Conservation (phyloP, 2,797 vertebrate genomes). For the Labeo calbasu region DNA sequence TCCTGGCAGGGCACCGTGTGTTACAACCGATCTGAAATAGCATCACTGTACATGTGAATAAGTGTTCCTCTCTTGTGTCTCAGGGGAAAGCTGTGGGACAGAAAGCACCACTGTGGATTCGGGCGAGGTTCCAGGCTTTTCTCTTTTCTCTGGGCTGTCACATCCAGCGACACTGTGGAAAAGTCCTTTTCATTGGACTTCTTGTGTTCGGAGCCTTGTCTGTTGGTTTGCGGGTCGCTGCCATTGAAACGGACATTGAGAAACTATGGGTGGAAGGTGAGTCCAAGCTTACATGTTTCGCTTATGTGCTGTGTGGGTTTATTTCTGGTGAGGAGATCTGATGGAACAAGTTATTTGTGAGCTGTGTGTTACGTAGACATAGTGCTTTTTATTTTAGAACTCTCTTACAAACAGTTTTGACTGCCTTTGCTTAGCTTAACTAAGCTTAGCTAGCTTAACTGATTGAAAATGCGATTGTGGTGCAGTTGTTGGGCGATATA, state of each 20-base stretch:
- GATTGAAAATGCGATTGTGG: slow-evolving; percentile 37
- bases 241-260: slow-evolving; percentile 96
- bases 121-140: slow-evolving; percentile 92
- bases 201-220: slow-evolving; percentile 94
- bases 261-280: slow-evolving; percentile 99
- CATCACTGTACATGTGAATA: slow-evolving; percentile 51
- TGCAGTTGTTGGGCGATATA: slow-evolving; percentile 33
- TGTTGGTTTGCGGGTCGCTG: slow-evolving; percentile 91
- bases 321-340: not conserved
- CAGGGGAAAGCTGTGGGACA: slow-evolving; percentile 90
- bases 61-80: slow-evolving; percentile 64
- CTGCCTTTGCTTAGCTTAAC: slow-evolving; percentile 11
- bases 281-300: slow-evolving; percentile 61
- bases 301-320: slow-evolving; percentile 20
- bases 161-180: slow-evolving; percentile 97
- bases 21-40: slow-evolving; percentile 42
- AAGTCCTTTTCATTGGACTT: slow-evolving; percentile 96
- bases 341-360: slow-evolving; percentile 40
- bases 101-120: slow-evolving; percentile 92
- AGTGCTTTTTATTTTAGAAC: slow-evolving; percentile 46
- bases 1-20: slow-evolving; percentile 44
- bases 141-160: slow-evolving; percentile 95
- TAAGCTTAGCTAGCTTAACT: slow-evolving; percentile 21
- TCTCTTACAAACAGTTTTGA: slow-evolving; percentile 36
- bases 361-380: slow-evolving; percentile 33